phyloP scores from a whole-genome alignment of 1,140 invertebrate species.

The Drosophila nannoptera region DNA sequence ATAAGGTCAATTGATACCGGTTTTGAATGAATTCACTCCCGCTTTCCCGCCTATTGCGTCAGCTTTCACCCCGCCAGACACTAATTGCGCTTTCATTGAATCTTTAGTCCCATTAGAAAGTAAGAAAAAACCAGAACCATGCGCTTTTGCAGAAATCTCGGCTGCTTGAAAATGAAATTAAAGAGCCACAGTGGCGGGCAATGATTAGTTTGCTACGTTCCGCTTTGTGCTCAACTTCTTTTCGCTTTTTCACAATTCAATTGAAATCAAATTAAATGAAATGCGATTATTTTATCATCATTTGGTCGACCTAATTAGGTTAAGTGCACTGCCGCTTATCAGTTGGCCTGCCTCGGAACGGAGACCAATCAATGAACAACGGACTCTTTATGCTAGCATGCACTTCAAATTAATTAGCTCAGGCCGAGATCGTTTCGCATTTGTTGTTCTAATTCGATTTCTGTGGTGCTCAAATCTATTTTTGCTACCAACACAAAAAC shows the following conservation, averaged over 20 bases:
- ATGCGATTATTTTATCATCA: conserved; percentile 73
- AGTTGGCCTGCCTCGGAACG: conserved; percentile 35
- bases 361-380: conserved; percentile 56
- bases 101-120: conserved; percentile 72
- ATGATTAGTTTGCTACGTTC: conserved; percentile 52
- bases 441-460: conserved; percentile 56
- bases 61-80: conserved; percentile 67
- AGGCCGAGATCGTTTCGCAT: conserved; percentile 16
- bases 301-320: conserved; percentile 70
- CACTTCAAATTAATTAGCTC: conserved; percentile 51
- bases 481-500: conserved; percentile 13
- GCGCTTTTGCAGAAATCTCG: conserved; percentile 36
- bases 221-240: conserved; percentile 25
- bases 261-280: conserved; percentile 68
- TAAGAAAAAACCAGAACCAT: conserved; percentile 57
- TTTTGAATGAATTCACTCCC: conserved; percentile 12
- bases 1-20: no score
- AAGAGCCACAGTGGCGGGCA: conserved; percentile 38
- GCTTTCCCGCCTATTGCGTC: conserved; percentile 34
- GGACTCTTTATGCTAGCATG: conserved; percentile 36
- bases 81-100: conserved; percentile 77
- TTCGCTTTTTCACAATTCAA: conserved; percentile 26
- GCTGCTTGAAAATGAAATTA: conserved; percentile 55
- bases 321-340: conserved; percentile 65
- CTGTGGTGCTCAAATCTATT: conserved; percentile 43